These are phyloP conservation scores for Scaptomyza polygonia DNA, from an alignment of 2,888 invertebrate genomes.

Conservation along the genomic window DNA sequence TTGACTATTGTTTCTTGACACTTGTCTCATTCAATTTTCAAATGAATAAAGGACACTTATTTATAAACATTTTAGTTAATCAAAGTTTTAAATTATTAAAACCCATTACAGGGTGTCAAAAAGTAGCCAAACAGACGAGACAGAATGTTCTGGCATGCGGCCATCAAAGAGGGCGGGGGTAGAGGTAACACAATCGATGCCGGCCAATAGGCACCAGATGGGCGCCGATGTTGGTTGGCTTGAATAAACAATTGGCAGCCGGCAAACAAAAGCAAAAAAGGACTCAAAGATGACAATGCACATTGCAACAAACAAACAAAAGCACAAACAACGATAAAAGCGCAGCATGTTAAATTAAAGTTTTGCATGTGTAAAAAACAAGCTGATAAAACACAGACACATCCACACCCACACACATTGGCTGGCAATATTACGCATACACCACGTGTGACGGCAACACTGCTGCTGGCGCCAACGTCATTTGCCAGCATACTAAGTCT, in stretches of 20 bases:
- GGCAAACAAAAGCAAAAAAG: conserved; percentile 57
- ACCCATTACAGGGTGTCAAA: conserved; percentile 2
- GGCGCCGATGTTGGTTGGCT: conserved; percentile 46
- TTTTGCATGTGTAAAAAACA: conserved; percentile 21
- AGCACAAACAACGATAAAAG: conserved; percentile 25
- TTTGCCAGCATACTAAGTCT: conserved; percentile 34
- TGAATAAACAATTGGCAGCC: conserved; percentile 74
- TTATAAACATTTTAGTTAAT: neutral
- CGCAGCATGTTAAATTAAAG: conserved; percentile 45
- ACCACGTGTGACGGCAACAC: conserved; percentile 40
- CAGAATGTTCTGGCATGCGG: conserved; percentile 46
- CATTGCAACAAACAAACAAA: conserved; percentile 12
- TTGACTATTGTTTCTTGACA: neutral
- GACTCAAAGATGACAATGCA: conserved; percentile 28
- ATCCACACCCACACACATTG: conserved; percentile 12
- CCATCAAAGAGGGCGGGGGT: neutral
- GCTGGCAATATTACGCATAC: conserved; percentile 64
- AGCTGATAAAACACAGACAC: conserved; percentile 33
- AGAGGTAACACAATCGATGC: conserved; percentile 21
- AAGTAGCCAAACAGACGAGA: conserved; percentile 42
- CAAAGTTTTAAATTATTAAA: neutral
- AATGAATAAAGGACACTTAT: neutral
- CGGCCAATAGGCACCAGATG: conserved; percentile 33
- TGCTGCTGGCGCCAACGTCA: conserved; percentile 7
- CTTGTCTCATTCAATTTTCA: no score